Evolutionary conservation across 2,888 invertebrate genomes (phyloP), one percentile per base, ranked within the genome.

Genomic region (Platycheirus albimanus): DNA sequence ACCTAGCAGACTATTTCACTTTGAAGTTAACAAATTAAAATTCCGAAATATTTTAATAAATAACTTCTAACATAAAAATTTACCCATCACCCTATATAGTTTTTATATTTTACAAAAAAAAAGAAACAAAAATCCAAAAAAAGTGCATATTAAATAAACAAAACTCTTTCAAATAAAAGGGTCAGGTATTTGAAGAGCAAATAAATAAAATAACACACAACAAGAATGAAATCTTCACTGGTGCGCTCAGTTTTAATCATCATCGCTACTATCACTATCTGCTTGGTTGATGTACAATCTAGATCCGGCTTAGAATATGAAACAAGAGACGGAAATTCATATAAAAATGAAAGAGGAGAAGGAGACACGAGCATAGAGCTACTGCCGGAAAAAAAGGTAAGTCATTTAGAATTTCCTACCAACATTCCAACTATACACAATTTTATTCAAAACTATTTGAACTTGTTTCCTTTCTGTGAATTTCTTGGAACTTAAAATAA

Each of bases 151-250:
- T 24, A 3, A 24, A 6, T 24, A 24, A 24, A 3, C 3, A 24
- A 24, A 24, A 24, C 6, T 71, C 52, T 24, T 47, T 41, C 41
- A 64, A 64, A 75, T 58, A 19, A 30, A 56, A 75, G 63, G 54
- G 20, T n/a, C 56, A 38, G 43, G 30, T 28, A 70, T 75, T 75
- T 75, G 36, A 51, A 56, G 45, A 66, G 15, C 36, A 74, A 63
- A 69, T 54, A 52, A 61, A 58, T 24, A 13, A 61, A 30, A 61
- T 45, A 61, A 75, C n/a, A 30, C 17, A 75, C 43, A 76, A 75
- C 43, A 76, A 76, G 56, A 78, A 83, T 83, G 83, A 69, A 72
- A 83, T 72, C 61, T 11, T 64, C 64, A 72, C 69, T 74, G 56
- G 49, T 69, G 83, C 36, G 51, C 45, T 64, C 69, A 10, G 67